These are phyloP conservation scores for Butorides virescens DNA, from an alignment of 2,113 vertebrate genomes.

Conservation along the genomic window DNA sequence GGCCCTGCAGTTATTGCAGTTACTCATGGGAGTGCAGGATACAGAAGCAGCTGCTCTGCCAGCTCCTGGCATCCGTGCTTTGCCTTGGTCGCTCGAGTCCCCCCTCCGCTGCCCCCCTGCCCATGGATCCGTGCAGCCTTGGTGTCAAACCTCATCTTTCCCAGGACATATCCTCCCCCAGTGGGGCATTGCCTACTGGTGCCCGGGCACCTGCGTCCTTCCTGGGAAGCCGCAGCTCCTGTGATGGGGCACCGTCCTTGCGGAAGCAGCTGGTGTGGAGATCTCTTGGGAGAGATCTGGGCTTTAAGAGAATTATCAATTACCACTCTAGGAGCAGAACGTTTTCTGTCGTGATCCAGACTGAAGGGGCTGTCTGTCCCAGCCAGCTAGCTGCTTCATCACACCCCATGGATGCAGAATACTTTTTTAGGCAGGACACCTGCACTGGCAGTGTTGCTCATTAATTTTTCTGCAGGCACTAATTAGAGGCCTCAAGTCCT, in stretches of 20 bases:
- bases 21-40: too few relatives aligned
- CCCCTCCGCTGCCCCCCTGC: neutral
- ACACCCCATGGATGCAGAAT: accelerated
- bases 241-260: neutral
- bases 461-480: neutral
- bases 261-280: neutral
- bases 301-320: neutral
- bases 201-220: accelerated
- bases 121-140: neutral
- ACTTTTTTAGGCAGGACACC: neutral
- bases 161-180: accelerated
- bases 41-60: neutral
- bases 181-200: accelerated
- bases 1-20: neutral
- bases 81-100: neutral
- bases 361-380: neutral
- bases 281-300: neutral
- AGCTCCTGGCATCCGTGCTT: neutral
- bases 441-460: neutral
- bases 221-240: neutral
- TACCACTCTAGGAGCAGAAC: neutral
- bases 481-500: neutral
- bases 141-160: neutral
- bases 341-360: neutral
- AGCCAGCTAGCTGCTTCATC: neutral